Base-by-base conservation (phyloP, 2,888 invertebrate species). In the Dynastes hyllus region DNA sequence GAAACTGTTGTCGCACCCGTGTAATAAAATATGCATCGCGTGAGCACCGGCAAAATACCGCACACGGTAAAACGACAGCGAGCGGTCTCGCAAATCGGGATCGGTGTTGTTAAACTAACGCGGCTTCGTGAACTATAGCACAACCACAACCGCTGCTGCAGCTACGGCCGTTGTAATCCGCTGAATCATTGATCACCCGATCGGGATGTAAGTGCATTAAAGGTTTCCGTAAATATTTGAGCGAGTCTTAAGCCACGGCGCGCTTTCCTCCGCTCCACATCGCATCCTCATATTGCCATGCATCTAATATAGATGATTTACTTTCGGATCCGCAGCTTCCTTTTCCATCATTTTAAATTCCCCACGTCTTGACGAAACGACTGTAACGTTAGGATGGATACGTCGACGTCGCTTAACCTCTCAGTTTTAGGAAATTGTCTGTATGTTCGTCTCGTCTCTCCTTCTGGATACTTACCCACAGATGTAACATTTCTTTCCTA, bases 131-230 rank as follows among this genome's bases (percentile, higher is more conserved):
- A 69, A 77, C 58, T 75, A 69, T 58, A 22, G 40, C 66, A 16
- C 66, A 37, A 40, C 16, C 32, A 32, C 37, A 32, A n/a, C 66
- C 40, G 13, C 69, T 6, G 50, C 22, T 61, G 61, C 61, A 69
- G 69, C 70, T 37, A 50, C 78, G 53, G 73, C 65, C 65, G 79
- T 76, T 77, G 75, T 80, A 81, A 80, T 79, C 80, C 79, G 81
- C 81, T 83, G 83, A 83, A 83, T 83, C 81, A 83, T 83, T 83
- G 83, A 83, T 83, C 80, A 81, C 73, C 79, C 80, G 81, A 83
- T 83, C 81, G 82, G 79, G 80, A 79, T 81, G 81, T 83, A 83
- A 83, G 83, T 83, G 83, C 83, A 83, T 83, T 83, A 83, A 81
- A 81, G 82, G 71, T 77, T 61, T 79, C 79, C 76, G 81, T 83